These are phyloP conservation scores for Epicauta chinensis DNA, from an alignment of 1,140 invertebrate genomes.

Conservation along the genomic window DNA sequence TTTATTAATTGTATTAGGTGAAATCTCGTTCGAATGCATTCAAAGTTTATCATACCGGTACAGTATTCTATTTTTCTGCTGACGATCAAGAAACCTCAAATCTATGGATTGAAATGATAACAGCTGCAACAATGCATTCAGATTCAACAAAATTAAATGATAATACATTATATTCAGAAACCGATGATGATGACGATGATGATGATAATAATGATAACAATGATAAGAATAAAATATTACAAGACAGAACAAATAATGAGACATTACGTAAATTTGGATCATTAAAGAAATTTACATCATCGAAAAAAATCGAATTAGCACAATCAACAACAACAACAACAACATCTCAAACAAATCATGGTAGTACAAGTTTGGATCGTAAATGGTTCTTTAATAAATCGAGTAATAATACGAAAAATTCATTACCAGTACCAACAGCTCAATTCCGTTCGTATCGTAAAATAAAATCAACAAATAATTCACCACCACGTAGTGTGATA, in stretches of 20 bases:
- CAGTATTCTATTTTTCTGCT: constrained; percentile 84
- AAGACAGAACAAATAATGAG: constrained; percentile 26
- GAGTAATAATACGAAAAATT: constrained; percentile 44
- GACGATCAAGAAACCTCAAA: constrained; percentile 68
- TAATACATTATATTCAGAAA: constrained; percentile 68
- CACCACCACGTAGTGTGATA: constrained; percentile 29
- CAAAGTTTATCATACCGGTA: constrained; percentile 83
- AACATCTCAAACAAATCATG: constrained; percentile 28
- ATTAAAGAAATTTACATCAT: constrained; percentile 56
- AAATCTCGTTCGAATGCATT: constrained; percentile 58
- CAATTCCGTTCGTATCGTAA: constrained; percentile 68
- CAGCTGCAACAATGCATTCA: constrained; percentile 57
- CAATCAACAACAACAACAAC: constrained; percentile 18
- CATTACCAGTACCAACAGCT: constrained; percentile 65
- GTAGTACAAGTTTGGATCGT: constrained; percentile 61
- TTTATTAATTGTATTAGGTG: constrained; percentile 31
- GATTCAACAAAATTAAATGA: constrained; percentile 39
- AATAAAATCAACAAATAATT: constrained; percentile 41
- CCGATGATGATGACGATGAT: constrained; percentile 62
- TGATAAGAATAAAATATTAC: constrained; percentile 44
- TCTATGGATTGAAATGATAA: constrained; percentile 66
- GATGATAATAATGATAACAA: constrained; percentile 22
- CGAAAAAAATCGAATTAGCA: constrained; percentile 44
- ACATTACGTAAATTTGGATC: constrained; percentile 54
- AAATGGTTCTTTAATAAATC: constrained; percentile 58